phyloP scores from a whole-genome alignment of 2,113 vertebrate genomes.

The Catharus bicknelli region DNA sequence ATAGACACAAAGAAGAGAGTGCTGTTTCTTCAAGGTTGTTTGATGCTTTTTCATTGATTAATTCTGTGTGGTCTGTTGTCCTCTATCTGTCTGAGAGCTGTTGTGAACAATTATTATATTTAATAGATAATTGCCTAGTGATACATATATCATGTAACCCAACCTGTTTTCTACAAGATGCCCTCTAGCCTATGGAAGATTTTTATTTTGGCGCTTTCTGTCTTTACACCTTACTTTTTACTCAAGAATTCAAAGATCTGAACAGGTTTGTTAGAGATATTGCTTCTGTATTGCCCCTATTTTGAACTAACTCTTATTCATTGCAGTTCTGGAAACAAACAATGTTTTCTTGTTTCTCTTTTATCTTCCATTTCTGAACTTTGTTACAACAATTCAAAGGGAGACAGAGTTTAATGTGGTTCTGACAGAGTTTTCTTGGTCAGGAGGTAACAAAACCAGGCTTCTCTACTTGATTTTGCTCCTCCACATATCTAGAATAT shows the following conservation, averaged over 20 bases:
- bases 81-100: not conserved
- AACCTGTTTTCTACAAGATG: not conserved
- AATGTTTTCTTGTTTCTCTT: not conserved
- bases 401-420: not conserved
- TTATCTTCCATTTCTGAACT: not conserved
- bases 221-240: not conserved
- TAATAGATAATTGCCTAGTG: not conserved
- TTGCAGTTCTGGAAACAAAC: not conserved
- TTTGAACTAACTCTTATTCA: not conserved
- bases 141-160: not conserved
- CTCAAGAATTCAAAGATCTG: not conserved
- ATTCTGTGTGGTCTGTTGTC: fast-evolving
- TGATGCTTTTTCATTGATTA: not conserved
- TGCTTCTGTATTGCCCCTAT: not conserved
- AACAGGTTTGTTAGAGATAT: not conserved
- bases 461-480: not conserved
- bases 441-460: not conserved
- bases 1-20: not conserved
- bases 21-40: not conserved
- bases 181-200: not conserved
- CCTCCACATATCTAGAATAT: not conserved
- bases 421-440: not conserved
- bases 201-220: not conserved
- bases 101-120: not conserved
- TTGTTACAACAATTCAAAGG: not conserved